A percentile compares a stretch with the other conserved stretches of the same genome.
phyloP scores from a whole-genome alignment of 2,113 vertebrate genomes.

The Thryonomys swinderianus region DNA sequence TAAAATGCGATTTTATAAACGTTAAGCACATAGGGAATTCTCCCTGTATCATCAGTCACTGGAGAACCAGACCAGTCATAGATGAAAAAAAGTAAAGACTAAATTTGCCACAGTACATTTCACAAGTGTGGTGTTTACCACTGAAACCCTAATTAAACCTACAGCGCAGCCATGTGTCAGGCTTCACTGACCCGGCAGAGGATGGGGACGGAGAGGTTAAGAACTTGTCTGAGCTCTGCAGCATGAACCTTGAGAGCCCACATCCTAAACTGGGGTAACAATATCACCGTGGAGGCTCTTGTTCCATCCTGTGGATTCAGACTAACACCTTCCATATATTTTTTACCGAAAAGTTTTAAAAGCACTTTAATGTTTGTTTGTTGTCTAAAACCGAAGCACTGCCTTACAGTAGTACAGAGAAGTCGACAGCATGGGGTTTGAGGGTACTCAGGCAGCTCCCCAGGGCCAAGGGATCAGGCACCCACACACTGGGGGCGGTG shows the following conservation, averaged over 20 bases:
- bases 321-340: background rate
- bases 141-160: background rate
- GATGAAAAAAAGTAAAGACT: background rate
- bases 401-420: background rate
- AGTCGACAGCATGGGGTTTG: background rate
- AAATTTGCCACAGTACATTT: background rate
- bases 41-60: background rate
- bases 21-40: background rate
- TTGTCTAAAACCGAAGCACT: background rate
- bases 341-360: background rate
- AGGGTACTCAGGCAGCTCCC: background rate
- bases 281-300: background rate
- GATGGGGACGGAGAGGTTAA: background rate
- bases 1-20: background rate
- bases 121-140: background rate
- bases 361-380: background rate
- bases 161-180: background rate
- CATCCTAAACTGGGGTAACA: background rate
- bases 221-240: background rate
- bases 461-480: background rate
- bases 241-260: background rate
- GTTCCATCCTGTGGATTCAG: background rate
- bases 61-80: background rate
- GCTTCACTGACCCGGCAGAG: background rate
- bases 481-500: rapidly evolving